phyloP scores from a whole-genome alignment of 2,797 vertebrate genomes.

The Falco columbarius region DNA sequence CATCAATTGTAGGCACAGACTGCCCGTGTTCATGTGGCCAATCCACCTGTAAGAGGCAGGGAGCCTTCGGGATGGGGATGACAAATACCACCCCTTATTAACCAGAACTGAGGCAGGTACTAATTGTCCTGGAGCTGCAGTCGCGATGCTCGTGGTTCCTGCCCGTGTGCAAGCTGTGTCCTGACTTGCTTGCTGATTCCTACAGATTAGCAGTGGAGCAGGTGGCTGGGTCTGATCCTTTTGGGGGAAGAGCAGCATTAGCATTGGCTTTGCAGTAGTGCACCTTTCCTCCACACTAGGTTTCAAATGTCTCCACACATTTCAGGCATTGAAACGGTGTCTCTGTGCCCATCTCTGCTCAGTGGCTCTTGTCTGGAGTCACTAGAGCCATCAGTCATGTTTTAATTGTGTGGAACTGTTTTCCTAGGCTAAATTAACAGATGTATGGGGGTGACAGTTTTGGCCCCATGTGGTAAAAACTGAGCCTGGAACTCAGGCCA shows the following conservation, averaged over 20 bases:
- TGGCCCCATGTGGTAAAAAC: background rate
- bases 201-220: background rate
- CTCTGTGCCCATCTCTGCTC: background rate
- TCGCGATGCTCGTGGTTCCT: fast-evolving
- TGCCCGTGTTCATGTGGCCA: background rate
- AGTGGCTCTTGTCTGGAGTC: background rate
- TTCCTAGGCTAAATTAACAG: background rate
- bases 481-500: background rate
- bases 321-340: background rate
- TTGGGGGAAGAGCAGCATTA: background rate
- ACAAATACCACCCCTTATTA: background rate
- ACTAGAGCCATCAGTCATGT: background rate
- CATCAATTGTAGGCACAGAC: background rate
- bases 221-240: background rate
- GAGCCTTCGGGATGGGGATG: background rate
- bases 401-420: background rate
- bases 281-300: background rate
- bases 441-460: background rate
- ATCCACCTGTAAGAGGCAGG: background rate
- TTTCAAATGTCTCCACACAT: fast-evolving
- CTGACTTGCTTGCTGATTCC: background rate
- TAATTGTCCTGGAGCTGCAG: background rate
- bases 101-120: background rate
- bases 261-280: background rate
- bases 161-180: background rate